These are phyloP conservation scores for Ennomos quercinarius DNA, from an alignment of 2,888 invertebrate species.

Conservation along the genomic window DNA sequence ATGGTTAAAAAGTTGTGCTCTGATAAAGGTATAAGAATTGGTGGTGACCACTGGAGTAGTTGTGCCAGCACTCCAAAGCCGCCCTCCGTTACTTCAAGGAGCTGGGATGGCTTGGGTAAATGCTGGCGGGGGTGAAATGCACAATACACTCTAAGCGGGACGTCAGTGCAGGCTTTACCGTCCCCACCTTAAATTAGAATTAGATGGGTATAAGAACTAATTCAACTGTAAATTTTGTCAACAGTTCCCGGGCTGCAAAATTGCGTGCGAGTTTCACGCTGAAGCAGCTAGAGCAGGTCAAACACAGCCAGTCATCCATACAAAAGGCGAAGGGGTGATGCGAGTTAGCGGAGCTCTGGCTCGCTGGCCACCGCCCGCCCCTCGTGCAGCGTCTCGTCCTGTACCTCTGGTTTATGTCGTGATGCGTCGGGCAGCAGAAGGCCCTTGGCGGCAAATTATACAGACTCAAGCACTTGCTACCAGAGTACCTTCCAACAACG, in stretches of 20 bases:
- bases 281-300: slow-evolving; percentile 87
- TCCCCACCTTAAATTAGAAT: too few relatives aligned
- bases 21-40: too few relatives aligned
- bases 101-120: too few relatives aligned
- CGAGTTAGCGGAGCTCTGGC: slow-evolving; percentile 87
- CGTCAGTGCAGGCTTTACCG: too few relatives aligned
- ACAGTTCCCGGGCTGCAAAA: slow-evolving; percentile 90
- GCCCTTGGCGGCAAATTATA: slow-evolving; percentile 88
- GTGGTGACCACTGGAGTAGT: too few relatives aligned
- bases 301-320: slow-evolving; percentile 89
- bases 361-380: slow-evolving; percentile 87
- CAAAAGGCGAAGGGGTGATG: slow-evolving; percentile 89
- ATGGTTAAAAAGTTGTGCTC: too few relatives aligned
- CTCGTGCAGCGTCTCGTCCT: slow-evolving; percentile 83
- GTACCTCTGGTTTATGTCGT: slow-evolving; percentile 89
- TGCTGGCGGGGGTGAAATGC: too few relatives aligned
- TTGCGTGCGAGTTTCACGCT: slow-evolving; percentile 89
- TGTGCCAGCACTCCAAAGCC: too few relatives aligned
- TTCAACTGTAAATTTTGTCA: slow-evolving; percentile 51
- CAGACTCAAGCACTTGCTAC: slow-evolving; percentile 88
- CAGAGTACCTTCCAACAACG: slow-evolving; percentile 87
- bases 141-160: too few relatives aligned
- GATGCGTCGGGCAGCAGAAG: slow-evolving; percentile 87
- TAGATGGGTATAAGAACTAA: too few relatives aligned
- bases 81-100: too few relatives aligned